Evolutionary conservation across 2,113 vertebrate genomes (phyloP), one percentile per base, ranked within the genome.

Genomic region (Dasypus novemcinctus): DNA sequence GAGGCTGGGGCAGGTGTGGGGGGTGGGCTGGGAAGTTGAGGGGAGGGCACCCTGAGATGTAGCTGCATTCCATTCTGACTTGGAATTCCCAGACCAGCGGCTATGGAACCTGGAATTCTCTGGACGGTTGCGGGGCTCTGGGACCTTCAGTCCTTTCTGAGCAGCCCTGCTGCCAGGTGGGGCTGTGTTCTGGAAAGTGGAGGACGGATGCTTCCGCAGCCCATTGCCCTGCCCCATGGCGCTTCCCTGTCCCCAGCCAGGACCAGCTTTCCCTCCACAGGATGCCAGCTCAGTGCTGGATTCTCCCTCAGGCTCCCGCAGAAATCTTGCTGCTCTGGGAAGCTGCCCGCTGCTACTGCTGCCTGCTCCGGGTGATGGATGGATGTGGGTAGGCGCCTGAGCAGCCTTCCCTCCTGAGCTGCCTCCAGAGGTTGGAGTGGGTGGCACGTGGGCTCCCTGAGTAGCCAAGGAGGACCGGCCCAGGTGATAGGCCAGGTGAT

Each of bases 181-280:
- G 69, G 18, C 57, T 87, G 46, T 4, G 4, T 36, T 54, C 11
- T 79, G 69, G 81, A 71, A n/a, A 41, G 75, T 61, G 78, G 57
- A 41, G 27, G 64, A 52, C 21, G n/a, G 66, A 33, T 15, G 36
- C 10, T 38, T 49, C 88, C 79, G 52, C 5, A n/a, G 69, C 38
- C 46, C 38, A 61, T 20, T 66, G 80, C 31, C 59, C 85, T 0
- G 0, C 43, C 69, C 38, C n/a, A 23, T 0, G 31, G 11, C 0
- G 12, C 23, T 85, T 68, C 38, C 36, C 52, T 29, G 12, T 15
- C 21, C 46, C 0, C 13, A 64, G 64, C 43, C 27, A 2, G 75
- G n/a, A n/a, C 63, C 75, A 90, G 61, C 63, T 31, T 87, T 63
- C 29, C 36, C 69, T 49, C 57, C 7, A 29, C 52, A 71, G 96